Evolutionary conservation across 2,888 invertebrate species (phyloP).

Genomic region (Hirtodrosophila trivittata): DNA sequence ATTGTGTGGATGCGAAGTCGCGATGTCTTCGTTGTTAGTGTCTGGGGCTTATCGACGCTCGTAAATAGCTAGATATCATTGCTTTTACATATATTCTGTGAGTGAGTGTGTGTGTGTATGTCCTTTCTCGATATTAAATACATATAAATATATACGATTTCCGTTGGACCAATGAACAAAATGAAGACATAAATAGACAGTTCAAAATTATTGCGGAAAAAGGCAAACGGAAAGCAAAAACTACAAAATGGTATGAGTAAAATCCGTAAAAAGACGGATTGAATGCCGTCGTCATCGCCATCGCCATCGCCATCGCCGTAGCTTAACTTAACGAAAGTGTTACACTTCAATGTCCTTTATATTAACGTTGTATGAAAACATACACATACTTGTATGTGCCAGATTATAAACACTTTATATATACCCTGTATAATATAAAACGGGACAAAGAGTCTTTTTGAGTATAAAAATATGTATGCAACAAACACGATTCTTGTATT

Average conservation of each 20-base stretch:
- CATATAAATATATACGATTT: slow-evolving; percentile 36
- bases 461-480: no score
- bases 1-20: slow-evolving; percentile 27
- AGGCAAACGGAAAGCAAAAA: slow-evolving; percentile 8
- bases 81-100: slow-evolving; percentile 48
- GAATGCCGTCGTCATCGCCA: no score
- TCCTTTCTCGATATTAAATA: slow-evolving; percentile 49
- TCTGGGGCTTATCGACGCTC: slow-evolving; percentile 44
- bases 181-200: slow-evolving; percentile 69
- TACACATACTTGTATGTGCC: background rate
- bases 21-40: background rate
- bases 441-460: slow-evolving; percentile 12
- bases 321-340: slow-evolving; percentile 53
- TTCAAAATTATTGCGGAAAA: slow-evolving; percentile 65
- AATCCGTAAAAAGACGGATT: slow-evolving; percentile 62
- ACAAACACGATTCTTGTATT: no score
- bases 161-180: slow-evolving; percentile 23
- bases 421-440: no score
- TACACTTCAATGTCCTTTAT: slow-evolving; percentile 60
- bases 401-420: no score
- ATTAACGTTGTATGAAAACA: slow-evolving; percentile 1
- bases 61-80: slow-evolving; percentile 65
- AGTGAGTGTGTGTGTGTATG: slow-evolving; percentile 7
- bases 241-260: slow-evolving; percentile 34
- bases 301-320: no score